phyloP scores from a whole-genome alignment of 2,113 vertebrate species.

The Phainopepla nitens region DNA sequence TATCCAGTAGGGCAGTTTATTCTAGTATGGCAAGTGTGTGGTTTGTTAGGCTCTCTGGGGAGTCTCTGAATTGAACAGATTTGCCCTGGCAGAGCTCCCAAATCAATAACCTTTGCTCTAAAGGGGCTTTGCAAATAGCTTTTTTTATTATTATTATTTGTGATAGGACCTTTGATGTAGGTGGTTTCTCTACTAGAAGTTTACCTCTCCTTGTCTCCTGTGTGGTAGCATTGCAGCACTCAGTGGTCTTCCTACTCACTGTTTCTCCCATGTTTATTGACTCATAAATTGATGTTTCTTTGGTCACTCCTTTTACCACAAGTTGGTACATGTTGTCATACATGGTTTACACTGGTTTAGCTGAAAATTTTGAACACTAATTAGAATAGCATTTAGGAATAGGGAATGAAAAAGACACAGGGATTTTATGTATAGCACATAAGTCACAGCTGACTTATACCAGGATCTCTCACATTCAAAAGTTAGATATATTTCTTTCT shows the following conservation, averaged over 20 bases:
- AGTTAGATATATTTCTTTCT: not conserved
- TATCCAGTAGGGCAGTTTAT: not conserved
- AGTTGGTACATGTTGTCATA: not conserved
- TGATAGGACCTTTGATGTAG: not conserved
- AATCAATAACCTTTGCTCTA: not conserved
- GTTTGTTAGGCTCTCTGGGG: not conserved
- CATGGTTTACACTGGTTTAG: not conserved
- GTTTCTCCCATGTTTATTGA: not conserved
- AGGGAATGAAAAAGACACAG: not conserved
- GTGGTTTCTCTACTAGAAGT: not conserved
- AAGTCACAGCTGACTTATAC: not conserved
- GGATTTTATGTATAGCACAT: not conserved
- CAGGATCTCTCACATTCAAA: not conserved
- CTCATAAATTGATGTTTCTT: not conserved
- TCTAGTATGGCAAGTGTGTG: not conserved
- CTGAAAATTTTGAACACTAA: not conserved
- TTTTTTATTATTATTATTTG: too few species aligned
- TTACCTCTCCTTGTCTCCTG: not conserved
- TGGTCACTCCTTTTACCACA: not conserved
- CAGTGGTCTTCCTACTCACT: not conserved
- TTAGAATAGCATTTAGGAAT: not conserved
- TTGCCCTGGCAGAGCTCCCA: not conserved
- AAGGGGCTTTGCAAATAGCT: not conserved
- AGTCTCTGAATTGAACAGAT: not conserved
- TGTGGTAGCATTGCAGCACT: not conserved